Conservation (phyloP, 2,113 vertebrate species). For the Nicator chloris region DNA sequence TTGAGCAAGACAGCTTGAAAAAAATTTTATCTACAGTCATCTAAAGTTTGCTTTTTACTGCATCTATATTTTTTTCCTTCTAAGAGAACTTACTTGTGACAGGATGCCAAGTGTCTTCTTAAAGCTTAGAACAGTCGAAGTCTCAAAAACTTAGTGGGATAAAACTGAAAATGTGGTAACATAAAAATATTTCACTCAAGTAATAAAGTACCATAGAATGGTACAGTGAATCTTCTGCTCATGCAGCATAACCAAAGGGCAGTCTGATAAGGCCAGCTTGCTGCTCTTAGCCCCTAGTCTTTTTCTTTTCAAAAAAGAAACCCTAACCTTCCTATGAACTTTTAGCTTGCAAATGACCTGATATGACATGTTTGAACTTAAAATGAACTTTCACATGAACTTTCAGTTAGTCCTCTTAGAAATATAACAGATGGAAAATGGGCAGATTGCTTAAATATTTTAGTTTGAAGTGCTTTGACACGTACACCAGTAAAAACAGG, state of each 20-base stretch:
- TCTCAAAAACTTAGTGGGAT: neutral
- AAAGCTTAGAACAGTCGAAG: neutral
- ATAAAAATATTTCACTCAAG: neutral
- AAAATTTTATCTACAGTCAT: neutral
- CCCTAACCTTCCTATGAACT: slow-evolving; percentile 77
- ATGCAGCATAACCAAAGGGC: neutral
- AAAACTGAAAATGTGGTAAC: neutral
- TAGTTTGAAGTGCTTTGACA: slow-evolving; percentile 68
- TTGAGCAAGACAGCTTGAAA: neutral
- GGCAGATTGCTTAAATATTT: slow-evolving; percentile 74
- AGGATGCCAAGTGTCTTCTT: neutral
- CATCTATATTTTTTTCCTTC: neutral
- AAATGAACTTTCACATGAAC: slow-evolving; percentile 80
- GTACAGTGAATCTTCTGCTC: neutral
- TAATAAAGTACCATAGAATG: neutral
- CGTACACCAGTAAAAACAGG: slow-evolving; percentile 45
- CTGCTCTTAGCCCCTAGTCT: neutral
- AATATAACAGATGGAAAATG: slow-evolving; percentile 78
- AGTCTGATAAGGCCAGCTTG: slow-evolving; percentile 26
- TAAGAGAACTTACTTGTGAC: neutral
- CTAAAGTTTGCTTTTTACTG: neutral
- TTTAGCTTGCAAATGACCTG: slow-evolving; percentile 74
- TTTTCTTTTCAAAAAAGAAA: neutral
- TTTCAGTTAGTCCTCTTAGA: slow-evolving; percentile 70
- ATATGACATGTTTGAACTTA: slow-evolving; percentile 75